These are phyloP conservation scores for Eleutherodactylus coqui DNA, from an alignment of 2,797 vertebrate genomes.

Conservation along the genomic window DNA sequence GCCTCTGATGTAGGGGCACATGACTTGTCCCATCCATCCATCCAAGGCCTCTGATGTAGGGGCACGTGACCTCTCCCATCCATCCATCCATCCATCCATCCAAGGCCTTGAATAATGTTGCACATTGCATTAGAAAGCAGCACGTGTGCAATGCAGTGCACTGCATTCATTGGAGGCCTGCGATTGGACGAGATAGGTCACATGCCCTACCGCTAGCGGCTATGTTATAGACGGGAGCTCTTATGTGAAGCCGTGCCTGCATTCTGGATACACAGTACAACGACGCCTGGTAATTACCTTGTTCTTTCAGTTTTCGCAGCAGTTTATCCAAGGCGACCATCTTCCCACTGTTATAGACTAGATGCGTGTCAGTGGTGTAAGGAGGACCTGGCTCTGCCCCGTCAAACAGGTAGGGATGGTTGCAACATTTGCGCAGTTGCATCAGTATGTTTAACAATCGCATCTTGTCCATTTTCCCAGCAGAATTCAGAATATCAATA, in stretches of 20 bases:
- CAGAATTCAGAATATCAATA: constrained; percentile 82
- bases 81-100: too few relatives aligned
- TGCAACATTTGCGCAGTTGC: constrained; percentile 83
- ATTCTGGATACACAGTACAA: neutral
- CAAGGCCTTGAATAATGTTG: too few relatives aligned
- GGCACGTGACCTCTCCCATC: too few relatives aligned
- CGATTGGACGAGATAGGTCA: too few relatives aligned
- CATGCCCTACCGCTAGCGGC: too few relatives aligned
- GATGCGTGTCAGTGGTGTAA: constrained; percentile 82
- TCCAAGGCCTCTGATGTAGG: too few relatives aligned
- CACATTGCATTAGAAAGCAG: too few relatives aligned
- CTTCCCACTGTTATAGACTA: constrained; percentile 83
- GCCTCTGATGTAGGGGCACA: too few relatives aligned
- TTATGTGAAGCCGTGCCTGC: neutral
- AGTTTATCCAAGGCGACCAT: constrained; percentile 84
- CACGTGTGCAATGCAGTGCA: too few relatives aligned
- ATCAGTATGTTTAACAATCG: constrained; percentile 83
- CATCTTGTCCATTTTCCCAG: constrained; percentile 86
- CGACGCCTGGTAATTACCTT: constrained; percentile 72
- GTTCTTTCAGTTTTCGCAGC: constrained; percentile 79
- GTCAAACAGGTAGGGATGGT: constrained; percentile 83
- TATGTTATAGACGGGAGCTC: too few relatives aligned
- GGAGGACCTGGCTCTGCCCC: constrained; percentile 83
- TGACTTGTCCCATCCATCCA: too few relatives aligned
- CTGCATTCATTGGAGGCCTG: too few relatives aligned